Evolutionary conservation across 1,140 invertebrate species (phyloP).

Genomic region (Lepidurus arcticus): DNA sequence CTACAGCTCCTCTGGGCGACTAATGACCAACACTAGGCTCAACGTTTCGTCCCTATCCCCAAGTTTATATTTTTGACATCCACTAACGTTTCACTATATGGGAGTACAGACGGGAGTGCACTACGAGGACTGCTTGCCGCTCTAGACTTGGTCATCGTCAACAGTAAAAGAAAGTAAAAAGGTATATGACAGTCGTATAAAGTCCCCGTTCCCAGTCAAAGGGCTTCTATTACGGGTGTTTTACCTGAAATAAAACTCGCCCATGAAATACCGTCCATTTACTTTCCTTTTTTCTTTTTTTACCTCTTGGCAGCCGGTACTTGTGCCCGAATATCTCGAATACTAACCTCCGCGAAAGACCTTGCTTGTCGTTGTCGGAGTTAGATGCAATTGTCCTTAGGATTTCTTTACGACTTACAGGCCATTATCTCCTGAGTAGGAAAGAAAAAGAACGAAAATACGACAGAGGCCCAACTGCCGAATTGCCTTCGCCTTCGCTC

Average conservation of each 20-base stretch:
- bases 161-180: neutral
- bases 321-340: neutral
- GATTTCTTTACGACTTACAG: slow-evolving; percentile 22
- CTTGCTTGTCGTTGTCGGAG: slow-evolving; percentile 3
- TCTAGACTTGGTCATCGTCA: neutral
- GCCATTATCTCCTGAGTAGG: neutral
- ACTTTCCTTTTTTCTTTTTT: neutral
- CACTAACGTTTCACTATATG: too few species aligned
- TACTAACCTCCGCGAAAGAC: neutral
- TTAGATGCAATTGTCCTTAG: slow-evolving; percentile 22
- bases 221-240: neutral
- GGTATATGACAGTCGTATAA: neutral
- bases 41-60: neutral
- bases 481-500: neutral
- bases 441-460: neutral
- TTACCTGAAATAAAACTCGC: neutral
- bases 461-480: neutral
- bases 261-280: neutral
- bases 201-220: neutral
- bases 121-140: neutral
- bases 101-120: too few species aligned
- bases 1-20: neutral
- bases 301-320: neutral
- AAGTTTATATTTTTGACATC: too few species aligned
- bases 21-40: neutral